These are phyloP conservation scores for Sebastes oblongus DNA, from an alignment of 2,797 vertebrate species.

Conservation along the genomic window DNA sequence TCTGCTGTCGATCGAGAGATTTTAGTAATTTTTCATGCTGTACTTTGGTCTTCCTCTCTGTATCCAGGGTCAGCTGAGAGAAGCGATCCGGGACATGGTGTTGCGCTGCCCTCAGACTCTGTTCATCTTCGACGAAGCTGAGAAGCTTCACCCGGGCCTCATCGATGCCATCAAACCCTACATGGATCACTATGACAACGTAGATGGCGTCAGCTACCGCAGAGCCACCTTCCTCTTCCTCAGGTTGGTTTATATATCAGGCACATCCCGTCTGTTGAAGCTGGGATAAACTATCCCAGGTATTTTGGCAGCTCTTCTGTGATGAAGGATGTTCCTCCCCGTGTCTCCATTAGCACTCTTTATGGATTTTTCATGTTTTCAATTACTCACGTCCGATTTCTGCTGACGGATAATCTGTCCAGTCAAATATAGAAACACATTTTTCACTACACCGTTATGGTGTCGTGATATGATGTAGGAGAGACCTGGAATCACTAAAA, in stretches of 20 bases:
- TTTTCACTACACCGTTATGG: not conserved
- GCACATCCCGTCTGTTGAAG: not conserved
- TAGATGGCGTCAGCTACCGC: constrained; percentile 72
- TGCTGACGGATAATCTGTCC: not conserved
- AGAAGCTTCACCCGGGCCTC: constrained; percentile 92
- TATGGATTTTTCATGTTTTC: constrained; percentile 39
- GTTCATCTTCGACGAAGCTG: constrained; percentile 95
- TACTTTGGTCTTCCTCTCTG: not conserved
- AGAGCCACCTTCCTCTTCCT: constrained; percentile 93
- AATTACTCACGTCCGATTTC: constrained; percentile 8
- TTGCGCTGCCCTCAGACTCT: constrained; percentile 88
- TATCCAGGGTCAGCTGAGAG: constrained; percentile 85
- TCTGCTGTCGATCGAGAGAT: not conserved
- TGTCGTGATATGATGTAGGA: not conserved
- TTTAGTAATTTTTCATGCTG: not conserved
- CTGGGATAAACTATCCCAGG: not conserved
- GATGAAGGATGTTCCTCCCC: constrained; percentile 13
- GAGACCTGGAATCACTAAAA: not conserved
- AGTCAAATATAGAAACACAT: constrained; percentile 11
- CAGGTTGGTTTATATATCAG: constrained; percentile 81
- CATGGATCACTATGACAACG: constrained; percentile 80
- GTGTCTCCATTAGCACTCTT: constrained; percentile 7
- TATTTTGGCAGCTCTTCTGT: not conserved
- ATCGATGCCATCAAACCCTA: constrained; percentile 89
- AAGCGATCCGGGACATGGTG: constrained; percentile 85